A percentile compares a stretch with the other conserved stretches of the same genome.
Evolutionary conservation across 2,113 vertebrate genomes (phyloP).

Genomic region (Myodes glareolus): DNA sequence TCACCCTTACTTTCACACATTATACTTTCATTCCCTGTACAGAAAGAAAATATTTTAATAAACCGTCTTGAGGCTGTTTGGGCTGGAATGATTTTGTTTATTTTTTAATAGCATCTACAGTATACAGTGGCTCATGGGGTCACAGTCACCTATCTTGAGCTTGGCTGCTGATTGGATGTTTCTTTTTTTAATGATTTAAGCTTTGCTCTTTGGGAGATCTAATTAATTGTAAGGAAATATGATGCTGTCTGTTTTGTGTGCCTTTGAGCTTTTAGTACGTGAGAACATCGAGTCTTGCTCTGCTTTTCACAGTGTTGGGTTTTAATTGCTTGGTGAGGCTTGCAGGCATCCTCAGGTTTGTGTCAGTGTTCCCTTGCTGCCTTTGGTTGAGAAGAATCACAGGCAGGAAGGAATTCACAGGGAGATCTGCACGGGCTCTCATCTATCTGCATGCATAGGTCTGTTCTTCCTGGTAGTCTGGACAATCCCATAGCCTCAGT

Average conservation of each 20-base stretch:
- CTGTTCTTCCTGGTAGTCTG: neutral
- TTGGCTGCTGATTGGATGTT: neutral
- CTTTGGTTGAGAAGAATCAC: neutral
- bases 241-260: neutral
- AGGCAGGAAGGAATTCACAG: neutral
- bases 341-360: neutral
- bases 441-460: neutral
- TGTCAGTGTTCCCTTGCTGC: accelerated
- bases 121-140: neutral
- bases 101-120: neutral
- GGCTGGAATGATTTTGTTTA: neutral
- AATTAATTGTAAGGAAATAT: neutral
- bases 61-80: neutral
- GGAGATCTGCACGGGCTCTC: neutral
- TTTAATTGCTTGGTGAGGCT: neutral
- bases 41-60: slow-evolving; percentile 21
- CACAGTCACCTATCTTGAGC: neutral
- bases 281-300: neutral
- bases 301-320: neutral
- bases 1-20: neutral
- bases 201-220: slow-evolving; percentile 20
- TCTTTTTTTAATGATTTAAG: neutral
- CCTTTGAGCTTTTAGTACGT: neutral
- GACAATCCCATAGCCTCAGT: accelerated
- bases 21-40: neutral